Evolutionary conservation across 2,113 vertebrate genomes (phyloP).

Genomic region (Peromyscus californicus): DNA sequence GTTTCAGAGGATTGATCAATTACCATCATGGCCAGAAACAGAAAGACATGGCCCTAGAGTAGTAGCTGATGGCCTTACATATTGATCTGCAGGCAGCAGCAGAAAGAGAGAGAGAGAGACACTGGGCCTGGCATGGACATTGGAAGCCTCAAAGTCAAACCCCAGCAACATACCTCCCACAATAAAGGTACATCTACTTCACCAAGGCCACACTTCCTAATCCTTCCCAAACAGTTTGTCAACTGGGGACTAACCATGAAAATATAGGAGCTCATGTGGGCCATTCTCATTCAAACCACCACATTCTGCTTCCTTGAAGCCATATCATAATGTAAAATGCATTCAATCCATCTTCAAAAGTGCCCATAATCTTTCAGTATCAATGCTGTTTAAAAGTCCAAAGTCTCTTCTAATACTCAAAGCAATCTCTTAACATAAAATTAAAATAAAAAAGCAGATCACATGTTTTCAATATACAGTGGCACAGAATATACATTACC

Average conservation of each 20-base stretch:
- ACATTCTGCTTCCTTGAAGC: not conserved
- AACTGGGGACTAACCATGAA: not conserved
- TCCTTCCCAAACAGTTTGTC: not conserved
- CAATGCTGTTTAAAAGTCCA: not conserved
- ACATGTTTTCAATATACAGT: not conserved
- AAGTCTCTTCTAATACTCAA: not conserved
- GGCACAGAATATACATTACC: not conserved
- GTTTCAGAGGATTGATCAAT: not conserved
- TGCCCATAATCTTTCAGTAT: not conserved
- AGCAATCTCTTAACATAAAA: not conserved
- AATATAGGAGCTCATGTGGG: not conserved
- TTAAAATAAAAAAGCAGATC: not conserved
- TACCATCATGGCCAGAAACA: not conserved
- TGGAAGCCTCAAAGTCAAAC: not conserved
- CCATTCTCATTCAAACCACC: not conserved
- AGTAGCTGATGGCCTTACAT: not conserved
- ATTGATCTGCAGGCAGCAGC: not conserved
- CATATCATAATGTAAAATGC: not conserved
- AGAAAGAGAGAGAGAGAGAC: not conserved
- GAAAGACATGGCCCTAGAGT: not conserved
- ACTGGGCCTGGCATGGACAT: not conserved
- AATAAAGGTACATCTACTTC: not conserved
- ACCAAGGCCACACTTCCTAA: not conserved
- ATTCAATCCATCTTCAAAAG: not conserved
- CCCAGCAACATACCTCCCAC: not conserved